phyloP scores from a whole-genome alignment of 2,797 vertebrate genomes.

The Ptychadena robeensis region DNA sequence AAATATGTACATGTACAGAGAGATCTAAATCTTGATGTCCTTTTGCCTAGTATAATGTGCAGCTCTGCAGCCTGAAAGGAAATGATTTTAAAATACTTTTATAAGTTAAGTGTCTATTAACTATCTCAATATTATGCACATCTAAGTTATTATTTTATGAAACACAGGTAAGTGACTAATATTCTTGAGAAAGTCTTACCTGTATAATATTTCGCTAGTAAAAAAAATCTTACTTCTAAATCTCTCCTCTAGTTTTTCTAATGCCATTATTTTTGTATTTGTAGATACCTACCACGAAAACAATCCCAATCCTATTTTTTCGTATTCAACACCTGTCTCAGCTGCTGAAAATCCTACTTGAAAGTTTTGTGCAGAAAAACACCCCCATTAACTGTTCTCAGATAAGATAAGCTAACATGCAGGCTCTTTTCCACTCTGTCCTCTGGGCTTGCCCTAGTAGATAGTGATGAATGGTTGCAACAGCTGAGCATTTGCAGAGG shows the following conservation, averaged over 20 bases:
- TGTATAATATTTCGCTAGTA: no score
- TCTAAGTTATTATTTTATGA: no score
- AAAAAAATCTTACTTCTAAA: no score
- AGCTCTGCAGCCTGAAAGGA: neutral
- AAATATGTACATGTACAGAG: no score
- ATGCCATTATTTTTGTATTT: neutral
- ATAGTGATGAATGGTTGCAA: constrained; percentile 12
- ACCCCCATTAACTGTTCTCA: neutral
- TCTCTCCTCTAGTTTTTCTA: neutral
- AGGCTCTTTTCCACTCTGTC: neutral
- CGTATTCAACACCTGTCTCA: neutral
- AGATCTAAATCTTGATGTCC: no score
- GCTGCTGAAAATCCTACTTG: neutral
- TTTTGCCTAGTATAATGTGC: no score
- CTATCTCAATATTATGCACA: no score
- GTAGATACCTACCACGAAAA: neutral
- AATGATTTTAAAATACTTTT: no score
- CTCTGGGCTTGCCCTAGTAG: constrained; percentile 8
- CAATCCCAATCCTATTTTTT: neutral
- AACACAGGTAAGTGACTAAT: no score
- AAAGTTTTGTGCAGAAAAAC: neutral
- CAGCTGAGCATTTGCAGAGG: constrained; percentile 19
- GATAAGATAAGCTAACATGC: constrained; percentile 2
- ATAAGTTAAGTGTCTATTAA: no score
- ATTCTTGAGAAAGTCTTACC: no score